Percentiles rank a stretch among this genome's conserved stretches.
phyloP scores from a whole-genome alignment of 1,140 invertebrate species.

The Hypsibius dujardini region DNA sequence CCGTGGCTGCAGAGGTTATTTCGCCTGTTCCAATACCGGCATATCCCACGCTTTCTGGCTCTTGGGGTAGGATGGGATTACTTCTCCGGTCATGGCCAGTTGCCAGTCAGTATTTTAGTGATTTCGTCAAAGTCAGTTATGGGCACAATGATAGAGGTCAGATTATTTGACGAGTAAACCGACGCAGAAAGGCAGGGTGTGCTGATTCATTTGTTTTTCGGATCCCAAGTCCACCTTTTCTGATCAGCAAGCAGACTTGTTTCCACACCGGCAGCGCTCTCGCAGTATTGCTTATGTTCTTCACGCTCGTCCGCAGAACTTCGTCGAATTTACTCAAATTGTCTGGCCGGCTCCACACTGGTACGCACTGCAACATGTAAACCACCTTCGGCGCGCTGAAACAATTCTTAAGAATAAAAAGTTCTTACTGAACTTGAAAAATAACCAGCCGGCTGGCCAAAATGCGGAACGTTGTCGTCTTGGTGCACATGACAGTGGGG shows the following conservation, averaged over 20 bases:
- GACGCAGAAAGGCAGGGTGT: background rate
- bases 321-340: background rate
- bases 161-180: background rate
- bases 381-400: background rate
- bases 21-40: too few species aligned
- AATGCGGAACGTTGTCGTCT: too few species aligned
- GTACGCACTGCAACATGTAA: background rate
- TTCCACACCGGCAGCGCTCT: background rate
- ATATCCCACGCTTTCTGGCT: too few species aligned
- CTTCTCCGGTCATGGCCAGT: too few species aligned
- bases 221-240: background rate
- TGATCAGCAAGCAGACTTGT: background rate
- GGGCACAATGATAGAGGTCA: background rate
- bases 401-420: background rate
- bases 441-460: too few species aligned
- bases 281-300: background rate
- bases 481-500: too few species aligned
- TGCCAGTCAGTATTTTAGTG: too few species aligned
- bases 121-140: background rate
- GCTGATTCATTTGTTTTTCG: background rate
- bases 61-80: too few species aligned
- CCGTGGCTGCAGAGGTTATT: too few species aligned
- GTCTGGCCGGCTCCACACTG: background rate
- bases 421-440: too few species aligned
- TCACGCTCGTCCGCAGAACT: background rate